These are phyloP conservation scores for Corbicula japonica DNA, from an alignment of 2,888 invertebrate species.

Conservation along the genomic window DNA sequence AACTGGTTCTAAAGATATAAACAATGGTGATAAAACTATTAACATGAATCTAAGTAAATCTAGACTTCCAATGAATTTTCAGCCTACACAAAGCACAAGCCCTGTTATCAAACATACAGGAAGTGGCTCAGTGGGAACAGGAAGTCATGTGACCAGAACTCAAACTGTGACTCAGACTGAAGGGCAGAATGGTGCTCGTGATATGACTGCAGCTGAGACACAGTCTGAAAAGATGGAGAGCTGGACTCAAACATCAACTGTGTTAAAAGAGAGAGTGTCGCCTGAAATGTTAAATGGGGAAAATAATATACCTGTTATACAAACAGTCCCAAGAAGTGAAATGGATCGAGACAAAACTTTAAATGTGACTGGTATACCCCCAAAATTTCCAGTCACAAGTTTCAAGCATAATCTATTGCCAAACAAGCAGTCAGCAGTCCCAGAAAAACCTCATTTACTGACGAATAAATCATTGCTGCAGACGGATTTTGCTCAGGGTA, in stretches of 20 bases:
- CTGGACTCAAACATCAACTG: conserved; percentile 64
- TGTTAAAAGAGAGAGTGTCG: conserved; percentile 42
- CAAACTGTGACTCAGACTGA: conserved; percentile 8
- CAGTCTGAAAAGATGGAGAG: conserved; percentile 48
- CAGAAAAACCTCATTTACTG: conserved; percentile 65
- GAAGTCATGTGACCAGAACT: not conserved
- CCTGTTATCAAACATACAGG: conserved; percentile 27
- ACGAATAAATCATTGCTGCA: conserved; percentile 71
- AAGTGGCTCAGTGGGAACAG: not conserved
- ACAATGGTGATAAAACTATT: not conserved
- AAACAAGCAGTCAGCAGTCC: conserved; percentile 28
- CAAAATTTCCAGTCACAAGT: conserved; percentile 54
- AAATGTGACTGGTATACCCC: conserved; percentile 15
- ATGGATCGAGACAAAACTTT: not conserved
- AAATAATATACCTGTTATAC: not conserved
- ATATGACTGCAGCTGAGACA: conserved; percentile 34
- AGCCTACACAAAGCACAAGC: conserved; percentile 50
- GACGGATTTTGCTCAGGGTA: conserved; percentile 74
- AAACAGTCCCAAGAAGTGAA: not conserved
- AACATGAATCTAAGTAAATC: not conserved
- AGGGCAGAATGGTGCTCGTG: not conserved
- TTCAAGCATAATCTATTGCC: conserved; percentile 64
- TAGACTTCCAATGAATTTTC: conserved; percentile 20
- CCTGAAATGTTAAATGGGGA: too few species aligned
- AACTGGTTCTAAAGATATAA: not conserved